phyloP scores from a whole-genome alignment of 2,797 vertebrate species.

The Peromyscus attwateri region DNA sequence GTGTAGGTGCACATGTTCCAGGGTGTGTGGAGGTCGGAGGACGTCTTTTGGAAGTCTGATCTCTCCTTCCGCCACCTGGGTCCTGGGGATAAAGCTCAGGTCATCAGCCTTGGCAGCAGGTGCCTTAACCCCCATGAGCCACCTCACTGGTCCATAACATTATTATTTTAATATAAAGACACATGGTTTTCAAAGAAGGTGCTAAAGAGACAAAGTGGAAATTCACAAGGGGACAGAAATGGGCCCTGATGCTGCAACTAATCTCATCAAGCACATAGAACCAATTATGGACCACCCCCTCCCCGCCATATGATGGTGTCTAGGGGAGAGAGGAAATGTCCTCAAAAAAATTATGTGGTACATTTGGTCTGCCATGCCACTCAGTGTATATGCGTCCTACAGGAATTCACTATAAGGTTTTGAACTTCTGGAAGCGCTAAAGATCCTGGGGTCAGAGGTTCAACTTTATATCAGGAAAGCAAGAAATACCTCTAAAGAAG shows the following conservation, averaged over 20 bases:
- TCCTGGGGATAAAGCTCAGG: neutral
- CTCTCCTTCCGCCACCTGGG: neutral
- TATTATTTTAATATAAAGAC: conserved; percentile 28
- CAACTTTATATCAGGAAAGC: neutral
- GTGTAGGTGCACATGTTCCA: neutral
- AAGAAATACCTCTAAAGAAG: neutral
- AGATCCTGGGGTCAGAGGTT: neutral
- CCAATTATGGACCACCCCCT: neutral
- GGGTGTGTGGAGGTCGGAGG: neutral
- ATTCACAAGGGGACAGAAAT: neutral
- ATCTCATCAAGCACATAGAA: neutral
- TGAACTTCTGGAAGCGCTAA: neutral
- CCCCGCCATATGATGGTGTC: neutral
- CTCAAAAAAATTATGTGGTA: neutral
- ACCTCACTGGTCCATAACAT: neutral
- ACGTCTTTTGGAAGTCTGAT: neutral
- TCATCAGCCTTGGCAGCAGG: neutral
- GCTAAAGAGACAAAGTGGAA: neutral
- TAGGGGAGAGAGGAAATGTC: neutral
- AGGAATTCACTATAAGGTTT: neutral
- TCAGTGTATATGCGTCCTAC: neutral
- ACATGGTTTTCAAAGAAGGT: neutral
- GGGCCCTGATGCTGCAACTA: neutral
- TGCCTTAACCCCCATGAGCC: neutral
- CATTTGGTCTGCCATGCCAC: neutral